Evolutionary conservation across 2,797 vertebrate species (phyloP), one percentile per base, ranked within the genome.

Genomic region (Sebastes steindachneri): DNA sequence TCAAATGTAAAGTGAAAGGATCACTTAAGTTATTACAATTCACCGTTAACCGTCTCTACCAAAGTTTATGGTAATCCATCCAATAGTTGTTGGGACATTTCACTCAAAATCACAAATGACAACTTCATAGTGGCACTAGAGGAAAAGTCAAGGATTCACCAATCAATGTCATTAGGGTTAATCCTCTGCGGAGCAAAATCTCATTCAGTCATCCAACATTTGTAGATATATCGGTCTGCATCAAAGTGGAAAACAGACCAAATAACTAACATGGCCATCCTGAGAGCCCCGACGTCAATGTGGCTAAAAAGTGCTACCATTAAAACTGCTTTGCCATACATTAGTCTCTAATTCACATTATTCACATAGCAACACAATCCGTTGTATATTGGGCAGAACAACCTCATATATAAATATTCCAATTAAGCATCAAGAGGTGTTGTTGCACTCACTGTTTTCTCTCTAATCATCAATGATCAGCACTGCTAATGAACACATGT

Each of bases 391-490:
- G 4, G 12, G 28, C 48, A 29, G 11, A 41, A 21, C 15, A 6
- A 41, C 45, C 11, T 51, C 35, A 1, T 19, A 2, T 58, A 70
- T 28, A 48, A 51, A 58, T 41, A 45, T 54, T 66, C 37, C 29
- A 63, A 25, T 77, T 37, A 37, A 68, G 23, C 21, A 53, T 11
- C 19, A 21, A 64, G 31, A 54, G n/a, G 6, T 14, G 14, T 68
- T 3, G 4, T 21, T 58, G 26, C 26, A n/a, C 37, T 51, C 35
- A 28, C 2, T 35, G 5, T 53, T 58, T 4, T 2, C 28, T 33
- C 55, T 7, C 14, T 73, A 9, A 80, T 78, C 28, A 59, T 37
- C 26, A 71, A 7, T 70, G 55, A 80, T 86, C 63, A 71, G 68
- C 6, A 2, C 48, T 4, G 23, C 37, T 81, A 66, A 89, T 78